Percentiles rank a stretch among this genome's conserved stretches.
Conservation (phyloP, 1,140 invertebrate genomes). For the Penaeus chinensis region DNA sequence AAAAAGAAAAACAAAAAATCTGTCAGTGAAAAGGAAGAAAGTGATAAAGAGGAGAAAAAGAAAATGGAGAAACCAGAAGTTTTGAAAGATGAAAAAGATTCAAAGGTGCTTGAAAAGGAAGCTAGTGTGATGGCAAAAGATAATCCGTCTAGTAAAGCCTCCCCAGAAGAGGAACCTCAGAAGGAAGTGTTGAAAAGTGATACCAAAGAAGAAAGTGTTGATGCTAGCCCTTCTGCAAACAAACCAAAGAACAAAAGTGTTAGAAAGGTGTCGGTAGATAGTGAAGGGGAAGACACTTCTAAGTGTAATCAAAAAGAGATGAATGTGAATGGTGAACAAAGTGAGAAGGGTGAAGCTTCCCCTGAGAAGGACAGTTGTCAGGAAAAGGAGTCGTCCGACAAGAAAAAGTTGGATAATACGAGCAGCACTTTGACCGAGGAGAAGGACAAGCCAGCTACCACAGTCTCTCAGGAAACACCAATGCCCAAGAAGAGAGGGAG, state of each 20-base stretch:
- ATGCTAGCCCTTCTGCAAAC: constrained; percentile 14
- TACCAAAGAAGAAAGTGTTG: constrained; percentile 48
- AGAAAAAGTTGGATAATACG: background rate
- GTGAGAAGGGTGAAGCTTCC: constrained; percentile 4
- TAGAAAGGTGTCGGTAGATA: constrained; percentile 14
- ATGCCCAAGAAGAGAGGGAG: constrained; percentile 58
- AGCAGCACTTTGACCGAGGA: background rate
- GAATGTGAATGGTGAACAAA: background rate
- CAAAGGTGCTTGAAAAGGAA: background rate
- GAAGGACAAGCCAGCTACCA: background rate
- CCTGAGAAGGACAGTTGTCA: constrained; percentile 35
- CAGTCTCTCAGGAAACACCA: constrained; percentile 13
- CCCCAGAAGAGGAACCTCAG: constrained; percentile 30
- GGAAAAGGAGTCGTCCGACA: background rate
- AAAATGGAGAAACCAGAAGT: constrained; percentile 8
- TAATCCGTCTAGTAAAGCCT: background rate
- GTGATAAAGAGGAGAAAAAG: constrained; percentile 26
- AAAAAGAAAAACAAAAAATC: constrained; percentile 17
- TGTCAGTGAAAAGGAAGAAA: background rate
- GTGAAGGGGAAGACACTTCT: background rate
- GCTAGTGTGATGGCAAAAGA: constrained; percentile 19
- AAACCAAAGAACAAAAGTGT: constrained; percentile 54
- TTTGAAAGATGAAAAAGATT: background rate
- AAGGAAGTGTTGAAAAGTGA: constrained; percentile 41
- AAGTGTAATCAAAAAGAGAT: background rate